Evolutionary conservation across 2,797 vertebrate species (phyloP).

Genomic region (Synanceia verrucosa): DNA sequence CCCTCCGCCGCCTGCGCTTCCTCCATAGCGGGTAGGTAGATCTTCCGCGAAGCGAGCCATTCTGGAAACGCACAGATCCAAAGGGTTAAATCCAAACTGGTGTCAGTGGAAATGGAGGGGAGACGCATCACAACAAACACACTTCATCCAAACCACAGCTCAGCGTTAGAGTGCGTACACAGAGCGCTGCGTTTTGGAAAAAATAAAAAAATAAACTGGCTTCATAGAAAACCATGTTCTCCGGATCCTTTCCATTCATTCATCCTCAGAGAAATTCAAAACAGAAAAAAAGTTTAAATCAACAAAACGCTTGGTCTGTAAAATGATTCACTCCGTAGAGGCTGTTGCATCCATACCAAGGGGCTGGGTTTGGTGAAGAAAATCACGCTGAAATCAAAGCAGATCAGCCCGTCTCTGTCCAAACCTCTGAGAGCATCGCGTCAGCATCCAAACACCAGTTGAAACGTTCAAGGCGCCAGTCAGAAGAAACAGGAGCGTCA

Average conservation of each 20-base stretch:
- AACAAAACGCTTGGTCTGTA: slow-evolving; percentile 20
- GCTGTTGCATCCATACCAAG: slow-evolving; percentile 53
- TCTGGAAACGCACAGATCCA: slow-evolving; percentile 87
- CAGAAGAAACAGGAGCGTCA: not conserved
- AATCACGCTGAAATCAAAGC: slow-evolving; percentile 26
- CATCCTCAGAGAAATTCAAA: slow-evolving; percentile 51
- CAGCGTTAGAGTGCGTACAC: slow-evolving; percentile 32
- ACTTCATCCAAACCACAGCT: slow-evolving; percentile 69
- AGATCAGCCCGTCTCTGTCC: slow-evolving; percentile 42
- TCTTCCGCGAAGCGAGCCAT: slow-evolving; percentile 98
- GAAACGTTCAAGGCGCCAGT: slow-evolving; percentile 44
- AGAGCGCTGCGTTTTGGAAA: slow-evolving; percentile 24
- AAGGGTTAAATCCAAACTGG: slow-evolving; percentile 85
- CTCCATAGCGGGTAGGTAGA: slow-evolving; percentile 94
- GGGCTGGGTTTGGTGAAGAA: not conserved
- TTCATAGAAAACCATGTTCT: slow-evolving; percentile 55
- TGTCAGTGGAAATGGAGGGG: slow-evolving; percentile 79
- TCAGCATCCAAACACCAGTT: slow-evolving; percentile 71
- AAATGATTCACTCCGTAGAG: slow-evolving; percentile 44
- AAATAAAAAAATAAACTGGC: slow-evolving; percentile 33
- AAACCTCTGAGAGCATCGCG: slow-evolving; percentile 51
- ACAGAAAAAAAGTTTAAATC: slow-evolving; percentile 61
- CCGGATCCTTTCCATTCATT: slow-evolving; percentile 58
- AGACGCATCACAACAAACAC: slow-evolving; percentile 86
- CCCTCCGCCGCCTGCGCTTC: slow-evolving; percentile 84